These are phyloP conservation scores for Cryptocephalus primarius DNA, from an alignment of 2,888 invertebrate genomes.

Conservation along the genomic window DNA sequence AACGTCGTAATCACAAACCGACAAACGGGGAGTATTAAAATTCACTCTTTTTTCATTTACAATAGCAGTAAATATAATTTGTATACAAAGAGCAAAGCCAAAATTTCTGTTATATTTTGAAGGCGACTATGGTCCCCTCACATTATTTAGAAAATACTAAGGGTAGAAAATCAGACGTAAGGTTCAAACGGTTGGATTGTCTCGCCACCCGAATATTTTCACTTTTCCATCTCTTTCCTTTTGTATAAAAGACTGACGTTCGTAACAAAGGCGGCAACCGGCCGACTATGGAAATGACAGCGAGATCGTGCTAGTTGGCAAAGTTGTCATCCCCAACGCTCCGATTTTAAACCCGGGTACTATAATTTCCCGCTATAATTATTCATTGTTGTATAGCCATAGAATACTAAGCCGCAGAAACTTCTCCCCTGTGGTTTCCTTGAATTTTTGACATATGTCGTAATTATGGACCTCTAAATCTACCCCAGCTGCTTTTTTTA, in stretches of 20 bases:
- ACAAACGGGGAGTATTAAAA: too few species aligned
- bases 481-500: slow-evolving; percentile 27
- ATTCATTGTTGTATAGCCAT: slow-evolving; percentile 24
- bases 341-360: slow-evolving; percentile 14
- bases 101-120: too few species aligned
- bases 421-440: slow-evolving; percentile 33
- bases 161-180: not conserved
- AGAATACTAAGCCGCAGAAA: slow-evolving; percentile 22
- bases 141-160: not conserved
- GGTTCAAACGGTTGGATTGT: slow-evolving; percentile 7
- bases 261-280: slow-evolving; percentile 14
- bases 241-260: slow-evolving; percentile 9
- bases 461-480: slow-evolving; percentile 28
- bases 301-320: slow-evolving; percentile 18
- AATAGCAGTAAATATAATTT: too few species aligned
- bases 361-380: slow-evolving; percentile 24
- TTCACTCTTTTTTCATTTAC: too few species aligned
- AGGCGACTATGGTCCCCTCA: not conserved
- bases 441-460: slow-evolving; percentile 34
- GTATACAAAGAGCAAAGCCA: too few species aligned
- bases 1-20: too few species aligned
- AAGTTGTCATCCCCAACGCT: slow-evolving; percentile 17
- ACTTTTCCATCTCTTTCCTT: slow-evolving; percentile 10
- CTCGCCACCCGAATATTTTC: slow-evolving; percentile 9
- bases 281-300: slow-evolving; percentile 18